phyloP scores from a whole-genome alignment of 2,888 invertebrate species.

The Escarpia spicata region DNA sequence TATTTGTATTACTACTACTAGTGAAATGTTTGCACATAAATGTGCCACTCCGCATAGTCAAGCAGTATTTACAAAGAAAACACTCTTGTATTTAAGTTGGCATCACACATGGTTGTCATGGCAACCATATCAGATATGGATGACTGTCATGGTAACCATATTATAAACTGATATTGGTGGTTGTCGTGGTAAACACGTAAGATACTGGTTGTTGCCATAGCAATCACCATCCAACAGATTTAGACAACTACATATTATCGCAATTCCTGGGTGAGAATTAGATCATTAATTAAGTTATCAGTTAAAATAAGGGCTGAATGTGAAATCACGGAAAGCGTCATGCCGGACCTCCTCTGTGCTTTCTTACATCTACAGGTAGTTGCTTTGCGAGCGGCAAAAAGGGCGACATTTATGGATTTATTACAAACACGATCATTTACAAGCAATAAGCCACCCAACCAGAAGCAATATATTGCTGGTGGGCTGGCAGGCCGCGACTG shows the following conservation, averaged over 20 bases:
- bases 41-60: neutral
- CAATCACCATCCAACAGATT: neutral
- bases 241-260: neutral
- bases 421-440: neutral
- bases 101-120: neutral
- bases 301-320: neutral
- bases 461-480: conserved; percentile 4
- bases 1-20: neutral
- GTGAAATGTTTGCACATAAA: neutral
- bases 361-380: neutral
- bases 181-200: neutral
- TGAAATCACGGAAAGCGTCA: neutral
- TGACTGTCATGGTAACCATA: neutral
- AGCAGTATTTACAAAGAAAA: neutral
- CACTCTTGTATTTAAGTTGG: neutral
- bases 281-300: neutral
- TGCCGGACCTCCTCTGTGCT: neutral
- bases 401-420: neutral
- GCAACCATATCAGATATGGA: neutral
- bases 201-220: neutral
- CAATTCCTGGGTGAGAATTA: neutral
- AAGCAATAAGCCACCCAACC: neutral
- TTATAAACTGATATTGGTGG: neutral
- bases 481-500: neutral
- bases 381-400: neutral